These are phyloP conservation scores for Lasiurus cinereus DNA, from an alignment of 2,113 vertebrate species.

Conservation along the genomic window DNA sequence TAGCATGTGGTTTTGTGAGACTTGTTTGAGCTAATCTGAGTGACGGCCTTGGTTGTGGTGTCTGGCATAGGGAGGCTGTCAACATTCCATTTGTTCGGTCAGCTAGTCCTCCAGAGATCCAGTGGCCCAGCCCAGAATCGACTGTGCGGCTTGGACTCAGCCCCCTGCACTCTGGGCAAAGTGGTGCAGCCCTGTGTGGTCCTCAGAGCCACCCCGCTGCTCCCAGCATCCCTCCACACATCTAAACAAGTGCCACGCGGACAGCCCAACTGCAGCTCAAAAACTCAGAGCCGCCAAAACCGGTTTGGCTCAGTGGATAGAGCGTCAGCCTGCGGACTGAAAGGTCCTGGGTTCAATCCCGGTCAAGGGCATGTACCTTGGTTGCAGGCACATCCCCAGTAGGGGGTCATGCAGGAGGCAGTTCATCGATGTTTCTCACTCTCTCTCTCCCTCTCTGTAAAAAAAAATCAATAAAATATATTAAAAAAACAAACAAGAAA, in stretches of 20 bases:
- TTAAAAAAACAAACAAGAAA: too few relatives aligned
- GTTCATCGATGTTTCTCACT: too few relatives aligned
- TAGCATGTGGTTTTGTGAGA: neutral
- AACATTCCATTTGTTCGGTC: neutral
- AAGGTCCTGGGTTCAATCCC: too few relatives aligned
- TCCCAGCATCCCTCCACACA: too few relatives aligned
- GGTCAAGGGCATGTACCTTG: too few relatives aligned
- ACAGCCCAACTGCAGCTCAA: neutral
- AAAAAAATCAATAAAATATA: too few relatives aligned
- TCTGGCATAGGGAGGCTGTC: neutral
- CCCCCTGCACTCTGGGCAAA: neutral
- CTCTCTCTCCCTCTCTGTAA: too few relatives aligned
- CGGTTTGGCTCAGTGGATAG: too few relatives aligned
- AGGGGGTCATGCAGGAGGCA: too few relatives aligned
- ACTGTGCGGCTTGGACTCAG: neutral
- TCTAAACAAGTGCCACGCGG: neutral
- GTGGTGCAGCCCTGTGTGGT: neutral
- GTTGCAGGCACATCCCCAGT: too few relatives aligned
- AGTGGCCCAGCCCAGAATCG: neutral
- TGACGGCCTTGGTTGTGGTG: too few relatives aligned
- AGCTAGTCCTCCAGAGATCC: neutral
- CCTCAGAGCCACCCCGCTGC: rapidly evolving
- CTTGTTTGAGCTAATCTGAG: neutral
- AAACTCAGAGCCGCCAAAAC: neutral
- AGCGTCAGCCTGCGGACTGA: too few relatives aligned